Evolutionary conservation across 2,113 vertebrate genomes (phyloP), one percentile per base, ranked within the genome.

Genomic region (Stercorarius parasiticus): DNA sequence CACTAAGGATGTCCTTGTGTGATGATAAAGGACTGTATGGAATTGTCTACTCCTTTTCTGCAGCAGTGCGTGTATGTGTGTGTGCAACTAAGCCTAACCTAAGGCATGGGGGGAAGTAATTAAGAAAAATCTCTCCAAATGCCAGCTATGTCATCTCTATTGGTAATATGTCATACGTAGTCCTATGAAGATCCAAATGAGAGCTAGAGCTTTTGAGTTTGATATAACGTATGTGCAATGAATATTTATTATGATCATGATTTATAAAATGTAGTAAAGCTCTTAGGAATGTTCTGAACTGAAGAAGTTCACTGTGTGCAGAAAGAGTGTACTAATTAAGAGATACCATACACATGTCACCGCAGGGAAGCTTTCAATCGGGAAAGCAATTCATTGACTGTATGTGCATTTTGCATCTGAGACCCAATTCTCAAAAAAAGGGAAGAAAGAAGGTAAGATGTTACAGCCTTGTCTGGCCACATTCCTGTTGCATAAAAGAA

Each of bases 81-180:
- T 66, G 47, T 72, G 45, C 19, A 70, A 91, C 65, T 36, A 32
- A 93, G 15, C 23, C 86, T 82, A 72, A 47, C 65, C 67, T 67
- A 67, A 62, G 49, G 72, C n/a, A 49, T 26, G 21, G 21, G 26
- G 16, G 17, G 19, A 72, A 53, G 34, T 87, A 91, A 95, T 88
- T 88, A 95, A 58, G 59, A 94, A 88, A 85, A 95, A 69, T 69
- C 52, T 87, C 32, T 88, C 73, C 45, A 91, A 90, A 87, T 90
- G 61, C 43, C 73, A 82, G 6, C 20, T 82, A 69, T 94, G 77
- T 65, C 16, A 56, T 77, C 32, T 58, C 40, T 77, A 16, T 65
- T 87, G 82, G 49, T 87, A 59, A 53, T 61, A 61, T n/a, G 66
- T 85, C 66, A 49, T 82, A 42, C 1, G 0, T 38, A 62, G 61